Conservation (phyloP, 2,888 invertebrate genomes). For the Agrenia bidenticulata region DNA sequence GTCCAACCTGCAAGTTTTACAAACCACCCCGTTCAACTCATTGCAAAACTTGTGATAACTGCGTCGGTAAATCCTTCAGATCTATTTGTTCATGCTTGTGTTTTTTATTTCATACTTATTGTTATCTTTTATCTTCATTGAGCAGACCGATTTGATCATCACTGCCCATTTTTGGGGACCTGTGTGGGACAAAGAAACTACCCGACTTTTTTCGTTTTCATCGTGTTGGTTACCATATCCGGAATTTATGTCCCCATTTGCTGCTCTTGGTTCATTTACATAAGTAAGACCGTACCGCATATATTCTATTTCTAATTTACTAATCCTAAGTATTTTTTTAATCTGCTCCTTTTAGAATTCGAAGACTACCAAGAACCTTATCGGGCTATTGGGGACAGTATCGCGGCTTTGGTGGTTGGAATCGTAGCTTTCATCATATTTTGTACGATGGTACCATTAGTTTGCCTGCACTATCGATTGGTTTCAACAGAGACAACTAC, state of each 20-base stretch:
- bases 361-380: not conserved
- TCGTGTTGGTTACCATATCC: not conserved
- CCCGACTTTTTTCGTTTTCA: slow-evolving; percentile 10
- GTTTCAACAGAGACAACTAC: slow-evolving; percentile 9
- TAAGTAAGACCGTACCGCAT: slow-evolving; percentile 6
- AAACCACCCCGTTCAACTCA: slow-evolving; percentile 20
- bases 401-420: too few relatives aligned
- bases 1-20: slow-evolving; percentile 21
- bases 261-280: not conserved
- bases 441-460: not conserved
- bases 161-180: slow-evolving; percentile 24
- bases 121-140: not conserved
- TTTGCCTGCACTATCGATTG: not conserved
- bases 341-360: not conserved
- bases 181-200: slow-evolving; percentile 28
- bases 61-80: slow-evolving; percentile 17
- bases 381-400: too few relatives aligned
- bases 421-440: not conserved
- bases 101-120: not conserved
- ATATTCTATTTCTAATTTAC: not conserved
- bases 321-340: not conserved
- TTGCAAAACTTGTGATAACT: slow-evolving; percentile 21
- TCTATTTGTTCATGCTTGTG: not conserved
- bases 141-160: slow-evolving; percentile 18
- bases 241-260: not conserved